phyloP scores from a whole-genome alignment of 2,888 invertebrate genomes.

The Phrixothrix hirtus region DNA sequence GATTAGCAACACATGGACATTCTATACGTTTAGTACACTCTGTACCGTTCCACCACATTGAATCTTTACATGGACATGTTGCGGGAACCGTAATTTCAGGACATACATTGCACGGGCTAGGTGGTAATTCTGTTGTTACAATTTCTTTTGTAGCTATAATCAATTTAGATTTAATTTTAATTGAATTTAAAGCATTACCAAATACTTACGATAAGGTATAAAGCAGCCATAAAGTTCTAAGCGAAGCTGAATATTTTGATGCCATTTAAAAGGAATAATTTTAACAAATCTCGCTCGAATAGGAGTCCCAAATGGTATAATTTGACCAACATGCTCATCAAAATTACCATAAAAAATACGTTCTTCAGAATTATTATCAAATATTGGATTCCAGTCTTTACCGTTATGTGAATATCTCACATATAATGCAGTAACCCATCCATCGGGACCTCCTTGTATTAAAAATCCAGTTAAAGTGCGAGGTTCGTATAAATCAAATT shows the following conservation, averaged over 20 bases:
- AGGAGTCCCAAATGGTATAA: conserved; percentile 70
- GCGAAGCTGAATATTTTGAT: conserved; percentile 71
- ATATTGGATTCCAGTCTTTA: conserved; percentile 69
- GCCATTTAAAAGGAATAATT: conserved; percentile 75
- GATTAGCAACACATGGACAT: conserved; percentile 78
- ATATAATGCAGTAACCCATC: conserved; percentile 77
- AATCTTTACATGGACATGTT: conserved; percentile 61
- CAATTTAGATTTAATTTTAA: background rate
- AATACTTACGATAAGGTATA: conserved; percentile 67
- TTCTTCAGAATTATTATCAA: conserved; percentile 61
- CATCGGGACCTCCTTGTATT: conserved; percentile 70
- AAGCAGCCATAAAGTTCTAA: conserved; percentile 81
- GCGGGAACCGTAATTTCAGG: conserved; percentile 55
- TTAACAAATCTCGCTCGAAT: conserved; percentile 73
- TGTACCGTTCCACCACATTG: conserved; percentile 73
- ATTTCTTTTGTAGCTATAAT: conserved; percentile 7
- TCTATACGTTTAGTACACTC: conserved; percentile 70
- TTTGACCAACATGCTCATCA: conserved; percentile 64
- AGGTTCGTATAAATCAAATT: conserved; percentile 77
- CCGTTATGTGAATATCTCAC: conserved; percentile 75
- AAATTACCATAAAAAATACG: conserved; percentile 74
- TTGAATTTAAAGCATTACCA: background rate
- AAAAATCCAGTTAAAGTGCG: conserved; percentile 78
- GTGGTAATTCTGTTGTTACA: conserved; percentile 8
- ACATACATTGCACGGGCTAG: conserved; percentile 59